Conservation (phyloP, 2,888 invertebrate genomes). For the Pheosia tremula region DNA sequence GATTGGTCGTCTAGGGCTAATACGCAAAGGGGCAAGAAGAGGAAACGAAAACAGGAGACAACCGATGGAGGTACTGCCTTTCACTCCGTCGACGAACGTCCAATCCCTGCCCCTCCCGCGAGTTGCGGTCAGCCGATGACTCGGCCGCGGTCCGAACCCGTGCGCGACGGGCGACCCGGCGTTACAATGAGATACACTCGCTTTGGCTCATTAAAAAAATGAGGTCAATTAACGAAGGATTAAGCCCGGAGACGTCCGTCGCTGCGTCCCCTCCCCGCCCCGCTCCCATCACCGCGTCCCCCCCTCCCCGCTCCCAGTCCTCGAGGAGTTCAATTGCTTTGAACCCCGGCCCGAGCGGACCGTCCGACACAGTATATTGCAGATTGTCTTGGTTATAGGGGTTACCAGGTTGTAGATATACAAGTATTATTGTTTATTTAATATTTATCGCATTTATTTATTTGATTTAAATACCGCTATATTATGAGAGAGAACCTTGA, state of each 20-base stretch:
- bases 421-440: conserved; percentile 76
- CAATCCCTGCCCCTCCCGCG: conserved; percentile 23
- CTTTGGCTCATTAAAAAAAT: conserved; percentile 67
- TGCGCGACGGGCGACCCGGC: conserved; percentile 64
- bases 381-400: conserved; percentile 81
- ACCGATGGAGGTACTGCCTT: conserved; percentile 96
- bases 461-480: conserved; percentile 75
- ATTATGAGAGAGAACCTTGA: conserved; percentile 64
- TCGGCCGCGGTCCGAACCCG: conserved; percentile 52
- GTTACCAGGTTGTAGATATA: conserved; percentile 81
- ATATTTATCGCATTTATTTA: conserved; percentile 83
- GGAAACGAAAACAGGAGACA: conserved; percentile 99
- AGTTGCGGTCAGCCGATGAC: conserved; percentile 24
- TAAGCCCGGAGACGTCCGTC: conserved; percentile 71
- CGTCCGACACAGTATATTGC: conserved; percentile 72
- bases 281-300: conserved; percentile 21
- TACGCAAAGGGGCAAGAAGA: conserved; percentile 99
- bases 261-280: conserved; percentile 51
- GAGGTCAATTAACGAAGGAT: conserved; percentile 80
- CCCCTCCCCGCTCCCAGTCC: conserved; percentile 41
- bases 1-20: conserved; percentile 99
- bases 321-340: conserved; percentile 75
- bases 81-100: conserved; percentile 69
- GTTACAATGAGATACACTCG: conserved; percentile 33
- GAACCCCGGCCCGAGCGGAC: conserved; percentile 62